A percentile compares a stretch with the other conserved stretches of the same genome.
phyloP scores from a whole-genome alignment of 1,140 invertebrate genomes.

The Drosophila sturtevanti region DNA sequence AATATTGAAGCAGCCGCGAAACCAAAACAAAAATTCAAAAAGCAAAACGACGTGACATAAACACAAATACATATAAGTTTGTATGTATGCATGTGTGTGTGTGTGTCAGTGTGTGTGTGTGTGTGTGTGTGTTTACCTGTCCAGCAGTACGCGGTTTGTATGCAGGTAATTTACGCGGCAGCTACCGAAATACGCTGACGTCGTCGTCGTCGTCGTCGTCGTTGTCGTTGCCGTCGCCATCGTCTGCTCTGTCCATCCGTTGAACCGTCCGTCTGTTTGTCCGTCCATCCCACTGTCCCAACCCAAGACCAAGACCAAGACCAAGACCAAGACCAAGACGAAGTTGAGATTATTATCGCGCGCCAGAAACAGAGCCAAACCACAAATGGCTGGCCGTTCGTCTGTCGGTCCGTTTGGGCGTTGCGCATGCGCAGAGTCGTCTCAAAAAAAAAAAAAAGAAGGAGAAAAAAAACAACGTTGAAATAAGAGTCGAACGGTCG shows the following conservation, averaged over 20 bases:
- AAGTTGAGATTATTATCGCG: slow-evolving; percentile 79
- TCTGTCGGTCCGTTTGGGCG: slow-evolving; percentile 33
- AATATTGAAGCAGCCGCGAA: slow-evolving; percentile 52
- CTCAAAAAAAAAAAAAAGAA: slow-evolving; percentile 24
- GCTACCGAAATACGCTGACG: slow-evolving; percentile 82
- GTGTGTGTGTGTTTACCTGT: slow-evolving; percentile 66
- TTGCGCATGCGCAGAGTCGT: slow-evolving; percentile 61
- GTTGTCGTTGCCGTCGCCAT: slow-evolving; percentile 2
- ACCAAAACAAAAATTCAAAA: slow-evolving; percentile 59
- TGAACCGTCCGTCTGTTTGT: slow-evolving; percentile 5
- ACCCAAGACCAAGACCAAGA: slow-evolving; percentile 51
- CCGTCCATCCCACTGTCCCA: slow-evolving; percentile 21
- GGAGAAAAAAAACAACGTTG: slow-evolving; percentile 18
- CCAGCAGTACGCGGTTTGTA: slow-evolving; percentile 62
- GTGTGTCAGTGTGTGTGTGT: slow-evolving; percentile 2
- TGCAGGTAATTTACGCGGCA: slow-evolving; percentile 82
- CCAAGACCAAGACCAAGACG: slow-evolving; percentile 47
- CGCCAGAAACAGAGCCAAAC: slow-evolving; percentile 74
- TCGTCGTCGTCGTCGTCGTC: slow-evolving; percentile 14
- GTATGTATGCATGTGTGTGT: slow-evolving; percentile 22
- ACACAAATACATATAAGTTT: slow-evolving; percentile 39
- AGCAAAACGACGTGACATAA: slow-evolving; percentile 74
- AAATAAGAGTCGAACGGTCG: slow-evolving; percentile 27
- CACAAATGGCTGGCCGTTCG: slow-evolving; percentile 29
- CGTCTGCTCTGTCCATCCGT: slow-evolving; percentile 11